Base-by-base conservation (phyloP, 2,797 vertebrate species). In the Diplodus puntazzo region DNA sequence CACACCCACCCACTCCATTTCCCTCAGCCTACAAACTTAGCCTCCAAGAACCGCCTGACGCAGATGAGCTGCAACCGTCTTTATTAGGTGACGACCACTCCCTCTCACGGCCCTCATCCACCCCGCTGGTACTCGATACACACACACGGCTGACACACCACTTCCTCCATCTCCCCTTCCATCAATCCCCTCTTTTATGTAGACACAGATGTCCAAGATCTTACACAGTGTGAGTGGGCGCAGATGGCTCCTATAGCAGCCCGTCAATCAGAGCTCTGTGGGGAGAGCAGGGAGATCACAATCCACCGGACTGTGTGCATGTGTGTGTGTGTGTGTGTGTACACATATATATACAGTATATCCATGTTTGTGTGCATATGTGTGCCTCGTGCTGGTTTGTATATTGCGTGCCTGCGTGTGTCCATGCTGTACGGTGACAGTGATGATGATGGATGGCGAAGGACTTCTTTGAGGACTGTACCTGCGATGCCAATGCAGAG, bases 201-300 rank as follows among this genome's bases (percentile, higher is more conserved):
- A 86, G 90, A 91, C 93, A 86, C 93, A 94, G 92, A 93, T 93
- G 92, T 92, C 91, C 84, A 81, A 87, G 87, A 87, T 91, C 89
- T 87, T 91, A 80, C 85, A 83, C 86, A 79, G 46, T 82, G 81
- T 60, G 89, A 92, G 86, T 83, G 84, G 86, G 86, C 90, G 83
- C 94, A 95, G 95, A 95, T 95, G 94, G 92, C 93, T 94, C 87
- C 92, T 93, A 94, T 92, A 94, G 89, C 90, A 89, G 89, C 84
- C 90, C 85, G 91, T 94, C 92, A 94, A 90, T 94, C 92, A 87
- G 72, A 83, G 80, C 90, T 82, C 62, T 85, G 85, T 72, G 72
- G 79, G 75, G 79, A 80, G 85, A 80, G 82, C 86, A 75, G 58
- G 55, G 71, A 79, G 85, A 85, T 85, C 86, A 71, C 84, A 87